Base-by-base conservation (phyloP, 2,888 invertebrate genomes). In the Leistus spinibarbis region DNA sequence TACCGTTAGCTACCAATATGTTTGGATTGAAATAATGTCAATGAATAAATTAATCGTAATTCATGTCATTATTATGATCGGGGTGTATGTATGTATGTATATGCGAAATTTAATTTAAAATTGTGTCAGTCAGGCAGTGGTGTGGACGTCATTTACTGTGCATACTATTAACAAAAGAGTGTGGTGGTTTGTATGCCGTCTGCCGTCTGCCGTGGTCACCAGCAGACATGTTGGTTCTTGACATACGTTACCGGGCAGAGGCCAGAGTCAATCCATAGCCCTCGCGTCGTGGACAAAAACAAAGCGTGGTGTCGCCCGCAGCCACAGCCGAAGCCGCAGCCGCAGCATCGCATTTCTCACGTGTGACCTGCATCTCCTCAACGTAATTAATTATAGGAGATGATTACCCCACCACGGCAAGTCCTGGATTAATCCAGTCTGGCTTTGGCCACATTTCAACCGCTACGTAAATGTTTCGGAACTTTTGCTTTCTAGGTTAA, bases 341-440 rank as follows among this genome's bases (percentile, higher is more conserved):
- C 22, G 56, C 69, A 53, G 22, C 62, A 22, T 40, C 53, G 53
- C 40, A 40, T 66, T 66, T 40, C 53, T 27, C 57, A 57, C 69
- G 24, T 23, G 23, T 57, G 69, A 40, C 60, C 19, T 53, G 60
- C 16, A 60, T 60, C 69, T 69, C 53, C 27, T n/a, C 57, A 56
- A 40, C 13, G 62, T 69, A 62, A 69, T 69, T 69, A 62, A 69
- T 69, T 69, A 69, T 20, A 40, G 40, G n/a, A 57, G 60, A 69
- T 69, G 40, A 69, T 40, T 5, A 40, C 40, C 7, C 13, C 62
- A 60, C n/a, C 23, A 54, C 19, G 13, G 1, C 40, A 60, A 9
- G 10, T 60, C 60, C 60, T 22, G 22, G 17, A 40, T 69, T 40
- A 69, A 62, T 40, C 69, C 20, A n/a, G n/a, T n/a, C n/a, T n/a